Base-by-base conservation (phyloP, 1,140 invertebrate genomes). In the Pseudomyrmex pallidus region DNA sequence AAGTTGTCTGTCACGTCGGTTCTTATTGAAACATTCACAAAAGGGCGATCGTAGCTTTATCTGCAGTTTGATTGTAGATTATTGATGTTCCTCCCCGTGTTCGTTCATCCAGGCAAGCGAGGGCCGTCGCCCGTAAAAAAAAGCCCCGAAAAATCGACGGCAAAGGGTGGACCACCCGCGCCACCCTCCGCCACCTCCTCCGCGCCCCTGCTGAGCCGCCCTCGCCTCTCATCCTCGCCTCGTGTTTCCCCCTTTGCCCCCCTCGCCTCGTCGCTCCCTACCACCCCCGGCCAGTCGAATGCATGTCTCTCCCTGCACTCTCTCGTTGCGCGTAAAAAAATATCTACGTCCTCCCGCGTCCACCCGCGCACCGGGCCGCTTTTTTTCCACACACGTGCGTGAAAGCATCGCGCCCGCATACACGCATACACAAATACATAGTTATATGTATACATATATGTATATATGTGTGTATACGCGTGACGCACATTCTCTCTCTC, bases 61-160 rank as follows among this genome's bases (percentile, higher is more conserved):
- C 92, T 94, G 92, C 91, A 94, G 93, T 94, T 94, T 93, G 93
- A 94, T 94, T 94, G 93, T 94, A 94, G 93, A 94, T 94, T 94
- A 94, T 94, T 94, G 93, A 94, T 94, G 93, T 94, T 93, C 91
- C 91, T 93, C 91, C 90, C 91, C 90, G 91, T 92, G 92, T 92
- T 92, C 92, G 92, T 90, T 92, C 90, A 91, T 92, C 90, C 91
- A 89, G 89, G 90, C 89, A 87, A 91, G 90, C 89, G 90, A 93
- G 90, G 91, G 91, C 90, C 92, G 92, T 92, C 92, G 92, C 92
- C 92, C 92, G 91, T 93, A 89, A 91, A 91, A 90, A 90, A 91
- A 91, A 91, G 86, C 89, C 87, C 90, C 91, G 90, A 92, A 92
- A 92, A 91, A 92, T 91, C 90, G 90, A 89, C 89, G 86, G 91